phyloP scores from a whole-genome alignment of 2,888 invertebrate species.

The Sialis lutaria region DNA sequence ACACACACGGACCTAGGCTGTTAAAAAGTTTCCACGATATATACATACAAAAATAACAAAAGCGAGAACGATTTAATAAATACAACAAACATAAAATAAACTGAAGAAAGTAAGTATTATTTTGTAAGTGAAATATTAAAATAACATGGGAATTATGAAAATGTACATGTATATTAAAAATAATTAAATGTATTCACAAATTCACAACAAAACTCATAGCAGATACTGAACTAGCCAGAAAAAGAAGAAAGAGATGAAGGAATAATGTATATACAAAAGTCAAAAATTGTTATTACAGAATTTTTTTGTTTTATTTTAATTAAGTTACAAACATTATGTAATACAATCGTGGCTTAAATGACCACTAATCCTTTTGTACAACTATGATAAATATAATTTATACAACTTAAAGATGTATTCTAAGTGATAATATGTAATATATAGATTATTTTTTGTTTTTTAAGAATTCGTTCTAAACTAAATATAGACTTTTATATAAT shows the following conservation, averaged over 20 bases:
- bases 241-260: neutral
- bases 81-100: too few species aligned
- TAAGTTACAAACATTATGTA: conserved; percentile 17
- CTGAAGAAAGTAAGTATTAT: too few species aligned
- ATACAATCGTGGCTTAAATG: conserved; percentile 12
- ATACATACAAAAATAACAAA: too few species aligned
- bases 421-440: neutral
- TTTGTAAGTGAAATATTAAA: too few species aligned
- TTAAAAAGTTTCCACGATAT: too few species aligned
- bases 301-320: conserved; percentile 17
- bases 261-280: neutral
- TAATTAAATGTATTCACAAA: too few species aligned
- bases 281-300: conserved; percentile 5
- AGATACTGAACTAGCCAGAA: too few species aligned
- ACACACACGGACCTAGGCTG: too few species aligned
- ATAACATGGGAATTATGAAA: too few species aligned
- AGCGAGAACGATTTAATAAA: too few species aligned
- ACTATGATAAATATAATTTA: conserved; percentile 15
- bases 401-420: conserved; percentile 6
- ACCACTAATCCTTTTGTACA: conserved; percentile 16
- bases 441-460: conserved; percentile 2
- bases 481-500: conserved; percentile 3
- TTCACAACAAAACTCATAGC: too few species aligned
- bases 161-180: too few species aligned
- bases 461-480: conserved; percentile 2